These are phyloP conservation scores for Samia ricini DNA, from an alignment of 1,140 invertebrate genomes.

Conservation along the genomic window DNA sequence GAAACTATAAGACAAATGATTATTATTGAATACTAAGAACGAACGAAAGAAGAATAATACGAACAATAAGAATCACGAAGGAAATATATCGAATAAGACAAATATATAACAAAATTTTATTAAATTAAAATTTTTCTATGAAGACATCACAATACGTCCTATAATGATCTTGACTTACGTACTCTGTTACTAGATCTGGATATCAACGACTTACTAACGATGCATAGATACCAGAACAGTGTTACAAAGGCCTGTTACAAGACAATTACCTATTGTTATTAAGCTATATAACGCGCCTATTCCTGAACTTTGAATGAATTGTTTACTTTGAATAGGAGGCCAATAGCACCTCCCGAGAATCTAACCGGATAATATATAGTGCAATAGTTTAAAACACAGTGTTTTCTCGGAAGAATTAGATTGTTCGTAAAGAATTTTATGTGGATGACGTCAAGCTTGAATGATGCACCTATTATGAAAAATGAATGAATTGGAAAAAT, in stretches of 20 bases:
- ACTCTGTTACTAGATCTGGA: neutral
- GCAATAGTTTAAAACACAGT: conserved; percentile 1
- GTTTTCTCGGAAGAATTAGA: neutral
- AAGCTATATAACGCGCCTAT: conserved; percentile 51
- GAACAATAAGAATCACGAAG: too few species aligned
- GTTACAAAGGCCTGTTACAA: conserved; percentile 63
- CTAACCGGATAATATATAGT: conserved; percentile 20
- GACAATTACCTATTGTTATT: conserved; percentile 67
- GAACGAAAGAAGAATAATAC: too few species aligned
- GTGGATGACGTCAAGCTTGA: neutral
- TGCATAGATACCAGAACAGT: neutral
- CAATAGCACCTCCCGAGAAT: conserved; percentile 25
- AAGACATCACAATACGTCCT: neutral
- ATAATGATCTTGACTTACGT: neutral
- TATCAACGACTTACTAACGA: neutral
- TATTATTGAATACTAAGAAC: too few species aligned
- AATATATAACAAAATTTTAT: too few species aligned
- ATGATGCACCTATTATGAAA: neutral
- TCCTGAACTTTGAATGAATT: conserved; percentile 46
- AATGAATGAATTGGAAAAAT: too few species aligned
- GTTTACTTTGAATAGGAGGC: conserved; percentile 55
- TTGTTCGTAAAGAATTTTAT: neutral
- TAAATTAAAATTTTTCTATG: neutral
- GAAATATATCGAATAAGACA: too few species aligned
- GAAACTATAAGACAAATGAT: too few species aligned